A percentile compares a stretch with the other conserved stretches of the same genome.
Evolutionary conservation across 1,140 invertebrate genomes (phyloP).

Genomic region (Phymastichus coffea): DNA sequence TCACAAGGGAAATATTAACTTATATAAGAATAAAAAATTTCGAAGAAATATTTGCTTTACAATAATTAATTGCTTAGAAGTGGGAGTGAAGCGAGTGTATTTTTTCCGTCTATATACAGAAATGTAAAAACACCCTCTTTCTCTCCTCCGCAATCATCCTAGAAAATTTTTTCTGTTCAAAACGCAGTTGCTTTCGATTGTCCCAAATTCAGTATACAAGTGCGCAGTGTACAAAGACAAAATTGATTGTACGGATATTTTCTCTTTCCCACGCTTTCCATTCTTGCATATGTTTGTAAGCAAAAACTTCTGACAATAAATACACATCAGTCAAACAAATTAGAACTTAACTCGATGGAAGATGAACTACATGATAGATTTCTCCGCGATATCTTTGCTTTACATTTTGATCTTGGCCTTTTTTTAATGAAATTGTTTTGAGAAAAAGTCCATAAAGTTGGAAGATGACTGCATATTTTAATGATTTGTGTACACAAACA

Average conservation of each 20-base stretch:
- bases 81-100: too few species aligned
- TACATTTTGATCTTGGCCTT: constrained; percentile 15
- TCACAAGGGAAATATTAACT: neutral
- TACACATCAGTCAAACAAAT: neutral
- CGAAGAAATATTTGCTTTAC: neutral
- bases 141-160: neutral
- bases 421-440: neutral
- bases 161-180: constrained; percentile 9
- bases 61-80: neutral
- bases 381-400: neutral
- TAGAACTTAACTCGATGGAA: constrained; percentile 10
- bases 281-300: too few species aligned
- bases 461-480: constrained; percentile 9
- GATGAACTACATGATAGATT: constrained; percentile 4
- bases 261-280: neutral
- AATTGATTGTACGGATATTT: neutral
- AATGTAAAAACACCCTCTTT: neutral
- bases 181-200: neutral
- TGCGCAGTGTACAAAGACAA: neutral
- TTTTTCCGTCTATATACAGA: neutral
- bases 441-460: neutral
- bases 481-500: neutral
- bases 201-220: neutral
- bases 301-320: neutral
- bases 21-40: neutral